phyloP scores from a whole-genome alignment of 2,113 vertebrate genomes.

The Mastomys coucha region DNA sequence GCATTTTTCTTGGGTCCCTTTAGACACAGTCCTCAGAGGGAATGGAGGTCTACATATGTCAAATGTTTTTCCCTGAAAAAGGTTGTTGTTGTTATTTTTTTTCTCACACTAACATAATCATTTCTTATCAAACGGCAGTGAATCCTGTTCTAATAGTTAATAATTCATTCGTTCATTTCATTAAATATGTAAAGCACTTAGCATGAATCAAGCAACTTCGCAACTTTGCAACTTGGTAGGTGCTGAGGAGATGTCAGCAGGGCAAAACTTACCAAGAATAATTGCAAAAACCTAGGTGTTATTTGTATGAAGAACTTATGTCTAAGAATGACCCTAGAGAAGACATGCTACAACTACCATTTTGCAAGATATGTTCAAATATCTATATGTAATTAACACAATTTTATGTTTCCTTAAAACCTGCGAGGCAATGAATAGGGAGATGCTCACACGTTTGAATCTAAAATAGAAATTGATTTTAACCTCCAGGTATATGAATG shows the following conservation, averaged over 20 bases:
- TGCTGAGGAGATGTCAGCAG: neutral
- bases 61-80: neutral
- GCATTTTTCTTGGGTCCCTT: neutral
- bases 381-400: neutral
- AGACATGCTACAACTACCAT: neutral
- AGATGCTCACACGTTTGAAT: slow-evolving; percentile 20
- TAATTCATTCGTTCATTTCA: neutral
- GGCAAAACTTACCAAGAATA: neutral
- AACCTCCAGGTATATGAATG: slow-evolving; percentile 22
- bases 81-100: neutral
- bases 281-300: neutral
- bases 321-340: neutral
- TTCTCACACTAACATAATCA: neutral
- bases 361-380: slow-evolving; percentile 36
- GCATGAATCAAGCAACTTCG: neutral
- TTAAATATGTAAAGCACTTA: neutral
- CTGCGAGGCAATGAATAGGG: neutral
- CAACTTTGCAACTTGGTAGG: neutral
- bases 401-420: slow-evolving; percentile 48
- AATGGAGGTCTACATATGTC: neutral
- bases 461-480: slow-evolving; percentile 43
- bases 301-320: neutral
- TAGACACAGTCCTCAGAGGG: neutral
- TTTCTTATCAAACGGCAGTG: neutral
- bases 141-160: neutral